Evolutionary conservation across 2,888 invertebrate species (phyloP).

Genomic region (Scaeva pyrastri): DNA sequence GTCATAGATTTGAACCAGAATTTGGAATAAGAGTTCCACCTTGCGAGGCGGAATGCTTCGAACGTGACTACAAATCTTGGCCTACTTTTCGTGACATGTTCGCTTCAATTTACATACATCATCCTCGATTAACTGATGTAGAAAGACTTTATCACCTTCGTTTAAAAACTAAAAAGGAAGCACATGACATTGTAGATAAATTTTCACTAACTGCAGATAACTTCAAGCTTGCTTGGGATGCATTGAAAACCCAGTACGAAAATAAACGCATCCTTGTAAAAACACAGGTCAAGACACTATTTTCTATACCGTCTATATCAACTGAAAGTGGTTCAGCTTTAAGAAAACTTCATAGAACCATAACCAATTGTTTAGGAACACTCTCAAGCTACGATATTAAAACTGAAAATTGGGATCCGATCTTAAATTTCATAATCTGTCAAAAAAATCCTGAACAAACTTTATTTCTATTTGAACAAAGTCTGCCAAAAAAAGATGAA

Average conservation of each 20-base stretch:
- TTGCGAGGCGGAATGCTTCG: too few relatives aligned
- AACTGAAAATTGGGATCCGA: background rate
- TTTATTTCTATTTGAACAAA: conserved; percentile 5
- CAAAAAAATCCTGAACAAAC: background rate
- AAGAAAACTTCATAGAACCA: conserved; percentile 6
- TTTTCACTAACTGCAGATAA: background rate
- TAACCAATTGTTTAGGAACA: background rate
- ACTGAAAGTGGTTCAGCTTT: background rate
- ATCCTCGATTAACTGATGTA: background rate
- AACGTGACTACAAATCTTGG: too few relatives aligned
- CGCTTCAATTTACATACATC: background rate
- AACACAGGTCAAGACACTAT: background rate
- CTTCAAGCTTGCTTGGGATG: background rate
- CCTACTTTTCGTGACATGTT: conserved; percentile 16
- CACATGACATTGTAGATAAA: background rate
- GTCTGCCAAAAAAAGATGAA: background rate
- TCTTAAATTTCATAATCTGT: background rate
- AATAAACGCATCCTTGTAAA: background rate
- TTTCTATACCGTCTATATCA: background rate
- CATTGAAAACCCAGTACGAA: background rate
- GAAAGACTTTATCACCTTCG: background rate
- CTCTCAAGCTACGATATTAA: background rate
- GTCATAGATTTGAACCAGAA: too few relatives aligned
- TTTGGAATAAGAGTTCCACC: too few relatives aligned
- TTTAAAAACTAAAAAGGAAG: conserved; percentile 17